Conservation (phyloP, 2,888 invertebrate genomes). For the Yponomeuta evonymella region DNA sequence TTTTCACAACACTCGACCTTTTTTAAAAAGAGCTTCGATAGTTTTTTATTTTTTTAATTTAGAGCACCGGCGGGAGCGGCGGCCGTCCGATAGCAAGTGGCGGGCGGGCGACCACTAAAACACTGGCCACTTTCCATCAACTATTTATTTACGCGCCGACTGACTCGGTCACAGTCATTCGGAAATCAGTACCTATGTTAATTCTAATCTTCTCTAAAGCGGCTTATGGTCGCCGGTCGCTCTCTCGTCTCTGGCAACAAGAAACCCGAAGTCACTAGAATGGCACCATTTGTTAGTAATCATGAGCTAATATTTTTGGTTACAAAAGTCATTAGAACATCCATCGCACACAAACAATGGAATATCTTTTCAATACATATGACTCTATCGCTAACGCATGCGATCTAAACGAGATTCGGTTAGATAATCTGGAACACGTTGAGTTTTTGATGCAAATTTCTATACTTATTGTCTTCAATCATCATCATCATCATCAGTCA, state of each 20-base stretch:
- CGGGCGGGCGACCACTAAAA: conserved; percentile 25
- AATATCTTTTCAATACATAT: no score
- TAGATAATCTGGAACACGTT: no score
- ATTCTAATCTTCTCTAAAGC: not conserved
- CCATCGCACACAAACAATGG: no score
- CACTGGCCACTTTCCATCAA: not conserved
- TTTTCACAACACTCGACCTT: not conserved
- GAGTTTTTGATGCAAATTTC: no score
- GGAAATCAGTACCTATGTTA: not conserved
- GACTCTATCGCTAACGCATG: no score
- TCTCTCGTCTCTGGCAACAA: not conserved
- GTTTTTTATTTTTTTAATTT: conserved; percentile 24
- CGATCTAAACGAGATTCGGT: no score
- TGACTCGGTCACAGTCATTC: conserved; percentile 6
- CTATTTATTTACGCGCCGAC: not conserved
- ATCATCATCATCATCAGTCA: no score
- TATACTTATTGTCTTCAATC: no score
- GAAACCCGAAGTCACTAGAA: not conserved
- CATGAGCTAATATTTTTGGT: no score
- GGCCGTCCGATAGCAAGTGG: conserved; percentile 35
- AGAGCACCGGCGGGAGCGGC: conserved; percentile 35
- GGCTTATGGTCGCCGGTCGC: not conserved
- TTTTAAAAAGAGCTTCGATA: not conserved
- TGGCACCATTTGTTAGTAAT: no score
- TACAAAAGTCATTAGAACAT: no score